Evolutionary conservation across 2,888 invertebrate species (phyloP).

Genomic region (Noctua fimbriata): DNA sequence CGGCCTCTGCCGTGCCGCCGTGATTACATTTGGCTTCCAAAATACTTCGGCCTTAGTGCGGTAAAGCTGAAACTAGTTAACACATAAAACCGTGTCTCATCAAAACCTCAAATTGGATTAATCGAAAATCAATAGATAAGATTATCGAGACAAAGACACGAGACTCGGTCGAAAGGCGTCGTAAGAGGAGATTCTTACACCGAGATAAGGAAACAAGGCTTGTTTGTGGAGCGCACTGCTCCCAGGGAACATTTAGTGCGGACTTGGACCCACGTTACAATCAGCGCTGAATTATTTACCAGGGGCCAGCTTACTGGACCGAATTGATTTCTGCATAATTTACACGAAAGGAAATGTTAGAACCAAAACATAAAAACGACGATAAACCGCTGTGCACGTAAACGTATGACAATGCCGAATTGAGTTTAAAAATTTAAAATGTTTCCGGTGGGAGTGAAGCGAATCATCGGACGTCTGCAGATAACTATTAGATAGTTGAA

Average conservation of each 20-base stretch:
- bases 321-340: conserved; percentile 89
- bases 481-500: conserved; percentile 87
- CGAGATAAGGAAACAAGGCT: conserved; percentile 81
- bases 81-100: conserved; percentile 58
- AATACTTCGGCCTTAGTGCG: conserved; percentile 57
- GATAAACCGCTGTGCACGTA: conserved; percentile 73
- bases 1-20: conserved; percentile 57
- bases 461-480: conserved; percentile 77
- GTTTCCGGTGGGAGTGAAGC: conserved; percentile 66
- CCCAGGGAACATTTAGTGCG: conserved; percentile 84
- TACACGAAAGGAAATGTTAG: conserved; percentile 80
- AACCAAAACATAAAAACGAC: conserved; percentile 77
- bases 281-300: conserved; percentile 88
- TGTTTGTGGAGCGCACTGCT: conserved; percentile 81
- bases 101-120: conserved; percentile 69
- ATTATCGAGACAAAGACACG: conserved; percentile 70
- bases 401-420: conserved; percentile 67
- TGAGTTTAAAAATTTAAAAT: conserved; percentile 63
- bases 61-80: conserved; percentile 66
- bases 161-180: conserved; percentile 67
- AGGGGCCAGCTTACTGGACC: conserved; percentile 82
- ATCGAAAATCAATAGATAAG: conserved; percentile 72
- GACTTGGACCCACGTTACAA: conserved; percentile 87
- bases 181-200: conserved; percentile 74
- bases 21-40: conserved; percentile 79